Evolutionary conservation across 2,113 vertebrate species (phyloP).

Genomic region (Deroptyus accipitrinus): DNA sequence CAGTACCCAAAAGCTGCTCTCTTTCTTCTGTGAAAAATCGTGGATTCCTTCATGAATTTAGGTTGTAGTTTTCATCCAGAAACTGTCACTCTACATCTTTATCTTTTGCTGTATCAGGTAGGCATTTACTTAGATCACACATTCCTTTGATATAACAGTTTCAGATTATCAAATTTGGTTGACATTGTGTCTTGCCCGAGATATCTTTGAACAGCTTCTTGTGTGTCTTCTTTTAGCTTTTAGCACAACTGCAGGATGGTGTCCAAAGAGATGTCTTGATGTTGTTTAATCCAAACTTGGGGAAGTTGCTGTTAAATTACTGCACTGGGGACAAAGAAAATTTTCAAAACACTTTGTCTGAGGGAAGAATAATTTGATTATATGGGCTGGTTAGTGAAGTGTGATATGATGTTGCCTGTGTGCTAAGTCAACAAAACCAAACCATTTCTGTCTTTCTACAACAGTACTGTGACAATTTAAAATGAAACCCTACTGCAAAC

Average conservation of each 20-base stretch:
- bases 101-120: neutral
- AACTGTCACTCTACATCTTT: neutral
- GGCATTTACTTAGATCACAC: neutral
- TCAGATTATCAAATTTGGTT: neutral
- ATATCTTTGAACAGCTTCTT: neutral
- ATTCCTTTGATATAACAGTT: neutral
- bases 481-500: neutral
- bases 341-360: neutral
- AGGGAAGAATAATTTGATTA: neutral
- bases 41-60: neutral
- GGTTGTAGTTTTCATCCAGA: neutral
- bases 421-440: neutral
- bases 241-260: neutral
- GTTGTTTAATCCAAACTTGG: neutral
- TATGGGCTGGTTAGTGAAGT: neutral
- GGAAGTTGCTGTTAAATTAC: neutral
- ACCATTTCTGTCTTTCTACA: neutral
- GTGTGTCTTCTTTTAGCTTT: neutral
- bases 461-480: neutral
- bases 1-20: neutral
- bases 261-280: neutral
- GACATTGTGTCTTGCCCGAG: neutral
- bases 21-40: neutral
- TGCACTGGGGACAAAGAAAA: neutral
- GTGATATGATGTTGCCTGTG: neutral